Base-by-base conservation (phyloP, 2,888 invertebrate genomes). In the Brachyptera risi region DNA sequence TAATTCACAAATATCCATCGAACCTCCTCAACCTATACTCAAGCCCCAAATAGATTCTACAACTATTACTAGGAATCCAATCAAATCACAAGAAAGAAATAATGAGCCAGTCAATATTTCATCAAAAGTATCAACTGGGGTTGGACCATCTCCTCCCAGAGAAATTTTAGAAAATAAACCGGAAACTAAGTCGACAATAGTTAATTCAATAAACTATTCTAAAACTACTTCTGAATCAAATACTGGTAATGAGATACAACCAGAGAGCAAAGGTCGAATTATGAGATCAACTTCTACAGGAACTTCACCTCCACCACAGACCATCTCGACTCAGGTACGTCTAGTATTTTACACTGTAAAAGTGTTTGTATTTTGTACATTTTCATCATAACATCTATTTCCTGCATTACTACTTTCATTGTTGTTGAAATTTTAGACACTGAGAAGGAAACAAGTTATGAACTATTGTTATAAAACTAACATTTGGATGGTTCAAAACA, bases 301-400 rank as follows among this genome's bases (percentile, higher is more conserved):
- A 62, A 92, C 92, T 31, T 92, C 91, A 31, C 92, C 92, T 44
- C 90, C 91, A 31, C 92, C 92, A 1, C 92, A 92, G 74, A 90
- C 79, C 72, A 91, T 90, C 70, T 90, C 92, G 24, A 93, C 92
- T 23, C 92, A 93, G 83, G 90, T 88, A 74, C 69, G 70, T 66
- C 37, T 26, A n/a, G n/a, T n/a, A n/a, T n/a, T n/a, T n/a, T n/a
- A 17, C 13, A 19, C 26, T 15, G 7, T 11, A 35, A 35, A 35
- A 35, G 7, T 35, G 35, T 5, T 35, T 35, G 35, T 35, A 35
- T 35, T 9, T 35, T 35, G 35, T 5, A 35, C 35, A 35, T 35
- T 9, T 35, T 35, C 11, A n/a, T n/a, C n/a, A n/a, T n/a, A n/a
- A n/a, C n/a, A n/a, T n/a, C n/a, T n/a, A n/a, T n/a, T n/a, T n/a